Conservation (phyloP, 1,140 invertebrate genomes). For the Aphelenchoides avenae region DNA sequence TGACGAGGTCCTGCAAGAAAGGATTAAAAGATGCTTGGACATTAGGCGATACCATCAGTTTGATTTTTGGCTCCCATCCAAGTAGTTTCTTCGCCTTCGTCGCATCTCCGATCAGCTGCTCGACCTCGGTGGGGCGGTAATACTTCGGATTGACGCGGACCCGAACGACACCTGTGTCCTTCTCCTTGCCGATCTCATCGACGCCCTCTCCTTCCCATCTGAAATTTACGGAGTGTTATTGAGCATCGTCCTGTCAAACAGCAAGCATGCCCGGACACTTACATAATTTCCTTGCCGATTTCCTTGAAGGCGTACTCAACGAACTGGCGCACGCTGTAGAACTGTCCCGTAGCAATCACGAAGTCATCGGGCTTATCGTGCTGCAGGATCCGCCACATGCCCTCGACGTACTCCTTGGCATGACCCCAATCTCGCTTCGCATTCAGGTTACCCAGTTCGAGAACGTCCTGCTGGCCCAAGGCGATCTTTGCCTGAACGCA, state of each 20-base stretch:
- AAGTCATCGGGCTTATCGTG: constrained; percentile 85
- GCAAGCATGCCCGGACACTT: constrained; percentile 45
- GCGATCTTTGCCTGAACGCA: constrained; percentile 31
- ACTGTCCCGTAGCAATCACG: constrained; percentile 91
- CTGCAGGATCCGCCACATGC: constrained; percentile 99
- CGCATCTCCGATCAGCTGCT: constrained; percentile 81
- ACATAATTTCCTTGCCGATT: constrained; percentile 66
- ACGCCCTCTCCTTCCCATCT: constrained; percentile 81
- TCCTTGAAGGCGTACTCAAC: constrained; percentile 78
- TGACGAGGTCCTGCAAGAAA: constrained; percentile 72
- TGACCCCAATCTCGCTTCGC: constrained; percentile 97
- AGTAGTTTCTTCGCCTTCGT: constrained; percentile 79
- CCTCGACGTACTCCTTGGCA: constrained; percentile 96
- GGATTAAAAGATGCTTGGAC: constrained; percentile 24
- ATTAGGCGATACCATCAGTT: constrained; percentile 41
- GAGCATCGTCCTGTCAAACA: constrained; percentile 5
- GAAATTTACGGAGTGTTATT: constrained; percentile 24
- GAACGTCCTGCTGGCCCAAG: constrained; percentile 72
- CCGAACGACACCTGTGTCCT: constrained; percentile 72
- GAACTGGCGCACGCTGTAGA: constrained; percentile 92
- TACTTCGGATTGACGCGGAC: constrained; percentile 88
- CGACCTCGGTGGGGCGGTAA: constrained; percentile 96
- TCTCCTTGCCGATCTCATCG: constrained; percentile 81
- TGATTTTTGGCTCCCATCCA: constrained; percentile 79
- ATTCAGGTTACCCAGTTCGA: constrained; percentile 93